Evolutionary conservation across 2,888 invertebrate genomes (phyloP).

Genomic region (Apamea crenata): DNA sequence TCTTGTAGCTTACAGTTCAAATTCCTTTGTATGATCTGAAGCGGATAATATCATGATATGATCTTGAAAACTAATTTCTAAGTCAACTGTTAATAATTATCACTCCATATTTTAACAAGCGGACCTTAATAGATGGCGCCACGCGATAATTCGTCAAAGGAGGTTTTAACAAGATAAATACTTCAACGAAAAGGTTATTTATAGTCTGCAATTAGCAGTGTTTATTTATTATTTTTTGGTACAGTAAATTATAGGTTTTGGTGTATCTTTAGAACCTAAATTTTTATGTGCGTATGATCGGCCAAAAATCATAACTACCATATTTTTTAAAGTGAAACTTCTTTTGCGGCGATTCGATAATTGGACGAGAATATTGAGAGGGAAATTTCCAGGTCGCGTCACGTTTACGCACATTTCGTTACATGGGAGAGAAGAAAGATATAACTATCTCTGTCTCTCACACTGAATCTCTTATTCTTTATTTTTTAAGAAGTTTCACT

Average conservation of each 20-base stretch:
- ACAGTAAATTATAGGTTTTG: not conserved
- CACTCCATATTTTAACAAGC: slow-evolving; percentile 47
- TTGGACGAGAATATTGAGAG: not conserved
- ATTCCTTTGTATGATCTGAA: not conserved
- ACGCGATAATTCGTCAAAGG: slow-evolving; percentile 54
- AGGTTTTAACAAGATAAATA: slow-evolving; percentile 34
- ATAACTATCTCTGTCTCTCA: not conserved
- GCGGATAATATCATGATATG: slow-evolving; percentile 16
- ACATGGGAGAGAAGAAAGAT: not conserved
- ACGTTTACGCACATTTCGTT: too few species aligned
- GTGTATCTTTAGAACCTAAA: not conserved
- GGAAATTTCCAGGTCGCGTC: not conserved
- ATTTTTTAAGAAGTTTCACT: not conserved
- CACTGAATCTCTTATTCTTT: not conserved
- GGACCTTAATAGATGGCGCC: slow-evolving; percentile 52
- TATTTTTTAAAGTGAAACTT: too few species aligned
- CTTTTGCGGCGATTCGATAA: not conserved
- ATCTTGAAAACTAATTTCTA: slow-evolving; percentile 44
- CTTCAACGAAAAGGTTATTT: slow-evolving; percentile 9
- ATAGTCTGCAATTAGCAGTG: slow-evolving; percentile 24
- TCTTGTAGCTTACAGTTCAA: rapidly evolving
- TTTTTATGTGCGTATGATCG: not conserved
- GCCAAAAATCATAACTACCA: not conserved
- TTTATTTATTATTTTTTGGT: slow-evolving; percentile 18
- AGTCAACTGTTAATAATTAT: slow-evolving; percentile 38